A percentile compares a stretch with the other conserved stretches of the same genome.
Evolutionary conservation across 1,140 invertebrate genomes (phyloP).

Genomic region (Aphelinus certus): DNA sequence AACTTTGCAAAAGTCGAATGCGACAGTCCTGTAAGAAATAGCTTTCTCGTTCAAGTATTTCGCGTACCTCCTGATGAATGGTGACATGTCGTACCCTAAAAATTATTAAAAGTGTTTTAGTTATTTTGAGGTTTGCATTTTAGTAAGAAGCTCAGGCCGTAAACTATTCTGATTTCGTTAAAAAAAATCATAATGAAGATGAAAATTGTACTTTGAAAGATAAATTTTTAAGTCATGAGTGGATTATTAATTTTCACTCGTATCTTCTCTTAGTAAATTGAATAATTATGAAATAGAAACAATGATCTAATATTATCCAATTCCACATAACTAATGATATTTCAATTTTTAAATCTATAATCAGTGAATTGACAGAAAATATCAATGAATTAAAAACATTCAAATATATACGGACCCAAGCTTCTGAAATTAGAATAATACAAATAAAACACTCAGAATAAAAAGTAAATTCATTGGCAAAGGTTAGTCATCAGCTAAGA

Average conservation of each 20-base stretch:
- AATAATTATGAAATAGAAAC: too few relatives aligned
- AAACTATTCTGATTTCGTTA: not conserved
- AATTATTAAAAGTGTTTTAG: not conserved
- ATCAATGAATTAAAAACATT: too few relatives aligned
- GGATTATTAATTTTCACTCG: too few relatives aligned
- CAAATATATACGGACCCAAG: not conserved
- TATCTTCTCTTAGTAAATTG: too few relatives aligned
- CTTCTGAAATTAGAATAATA: not conserved
- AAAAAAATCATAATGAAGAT: too few relatives aligned
- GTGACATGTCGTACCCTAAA: constrained; percentile 99
- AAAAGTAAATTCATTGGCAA: not conserved
- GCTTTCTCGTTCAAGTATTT: constrained; percentile 99
- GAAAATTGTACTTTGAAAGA: too few relatives aligned
- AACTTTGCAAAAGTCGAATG: constrained; percentile 99
- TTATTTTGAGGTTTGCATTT: too few relatives aligned
- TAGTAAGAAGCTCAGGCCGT: not conserved
- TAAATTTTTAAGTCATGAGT: too few relatives aligned
- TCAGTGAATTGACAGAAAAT: too few relatives aligned
- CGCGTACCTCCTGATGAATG: constrained; percentile 97
- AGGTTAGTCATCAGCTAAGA: constrained; percentile 14
- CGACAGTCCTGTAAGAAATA: constrained; percentile 95
- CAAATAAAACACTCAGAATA: not conserved
- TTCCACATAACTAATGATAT: too few relatives aligned
- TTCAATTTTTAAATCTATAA: too few relatives aligned
- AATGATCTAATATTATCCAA: too few relatives aligned